Conservation (phyloP, 2,888 invertebrate genomes). For the Agrenia bidenticulata region DNA sequence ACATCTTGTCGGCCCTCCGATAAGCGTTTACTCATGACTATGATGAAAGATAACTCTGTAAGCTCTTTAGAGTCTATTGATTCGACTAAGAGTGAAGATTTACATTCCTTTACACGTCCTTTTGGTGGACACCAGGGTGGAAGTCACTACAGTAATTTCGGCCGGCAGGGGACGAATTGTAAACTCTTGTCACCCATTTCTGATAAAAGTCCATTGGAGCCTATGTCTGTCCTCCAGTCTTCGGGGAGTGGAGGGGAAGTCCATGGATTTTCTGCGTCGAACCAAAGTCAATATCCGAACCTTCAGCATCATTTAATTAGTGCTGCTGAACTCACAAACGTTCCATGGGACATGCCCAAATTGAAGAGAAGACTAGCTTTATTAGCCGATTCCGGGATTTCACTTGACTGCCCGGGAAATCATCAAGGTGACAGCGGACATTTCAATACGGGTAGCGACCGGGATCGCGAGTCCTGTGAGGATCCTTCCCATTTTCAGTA, state of each 20-base stretch:
- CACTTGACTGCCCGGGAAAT: slow-evolving; percentile 48
- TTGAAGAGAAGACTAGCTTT: slow-evolving; percentile 73
- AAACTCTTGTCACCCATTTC: slow-evolving; percentile 52
- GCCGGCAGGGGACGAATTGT: slow-evolving; percentile 24
- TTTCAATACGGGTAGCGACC: neutral
- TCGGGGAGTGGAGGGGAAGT: slow-evolving; percentile 14
- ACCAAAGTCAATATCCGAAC: slow-evolving; percentile 16
- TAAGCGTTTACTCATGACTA: slow-evolving; percentile 30
- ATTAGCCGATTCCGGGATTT: slow-evolving; percentile 56
- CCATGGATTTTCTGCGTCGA: neutral
- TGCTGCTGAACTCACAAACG: slow-evolving; percentile 68
- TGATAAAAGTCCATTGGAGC: slow-evolving; percentile 52
- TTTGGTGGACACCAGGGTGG: slow-evolving; percentile 9
- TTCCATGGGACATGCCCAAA: slow-evolving; percentile 92
- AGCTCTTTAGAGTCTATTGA: slow-evolving; percentile 52
- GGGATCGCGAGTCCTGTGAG: slow-evolving; percentile 12
- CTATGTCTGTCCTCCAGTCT: slow-evolving; percentile 22
- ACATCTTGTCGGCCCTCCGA: slow-evolving; percentile 33
- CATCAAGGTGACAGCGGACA: slow-evolving; percentile 15
- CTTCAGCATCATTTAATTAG: slow-evolving; percentile 23
- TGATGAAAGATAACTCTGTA: slow-evolving; percentile 49
- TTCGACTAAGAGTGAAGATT: slow-evolving; percentile 50
- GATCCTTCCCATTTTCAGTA: slow-evolving; percentile 14
- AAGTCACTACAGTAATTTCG: slow-evolving; percentile 16
- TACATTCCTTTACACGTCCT: slow-evolving; percentile 32